Evolutionary conservation across 2,113 vertebrate genomes (phyloP).

Genomic region (Coryphaenoides rupestris): DNA sequence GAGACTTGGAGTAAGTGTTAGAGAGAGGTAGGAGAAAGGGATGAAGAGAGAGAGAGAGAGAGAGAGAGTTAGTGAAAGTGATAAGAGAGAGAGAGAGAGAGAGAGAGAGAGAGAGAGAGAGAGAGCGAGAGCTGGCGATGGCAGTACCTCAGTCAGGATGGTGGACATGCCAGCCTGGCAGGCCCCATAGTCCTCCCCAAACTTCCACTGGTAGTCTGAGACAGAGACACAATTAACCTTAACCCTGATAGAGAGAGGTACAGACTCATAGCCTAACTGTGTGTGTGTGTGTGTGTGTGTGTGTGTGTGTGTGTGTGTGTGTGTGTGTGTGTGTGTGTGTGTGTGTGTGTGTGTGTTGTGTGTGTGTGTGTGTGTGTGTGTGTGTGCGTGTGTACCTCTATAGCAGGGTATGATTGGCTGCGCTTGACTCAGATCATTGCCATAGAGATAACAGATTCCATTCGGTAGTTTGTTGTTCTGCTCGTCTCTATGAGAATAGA

Average conservation of each 20-base stretch:
- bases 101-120: not conserved
- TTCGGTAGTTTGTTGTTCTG: conserved; percentile 84
- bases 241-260: not conserved
- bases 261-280: not conserved
- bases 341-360: too few relatives aligned
- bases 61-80: too few relatives aligned
- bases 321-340: too few relatives aligned
- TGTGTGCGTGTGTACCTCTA: conserved; percentile 69
- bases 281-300: not conserved
- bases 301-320: not conserved
- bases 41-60: too few relatives aligned
- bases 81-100: too few relatives aligned
- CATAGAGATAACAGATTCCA: conserved; percentile 84
- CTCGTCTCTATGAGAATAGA: conserved; percentile 67
- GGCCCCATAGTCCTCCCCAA: conserved; percentile 61
- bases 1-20: too few relatives aligned
- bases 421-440: conserved; percentile 71
- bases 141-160: conserved; percentile 54
- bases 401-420: conserved; percentile 82
- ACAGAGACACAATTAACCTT: conserved; percentile 1
- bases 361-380: not conserved
- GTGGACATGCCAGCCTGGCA: conserved; percentile 68
- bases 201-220: conserved; percentile 61
- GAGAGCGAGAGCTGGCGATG: not conserved
- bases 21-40: too few relatives aligned